Base-by-base conservation (phyloP, 2,888 invertebrate species). In the Mythimna loreyi region DNA sequence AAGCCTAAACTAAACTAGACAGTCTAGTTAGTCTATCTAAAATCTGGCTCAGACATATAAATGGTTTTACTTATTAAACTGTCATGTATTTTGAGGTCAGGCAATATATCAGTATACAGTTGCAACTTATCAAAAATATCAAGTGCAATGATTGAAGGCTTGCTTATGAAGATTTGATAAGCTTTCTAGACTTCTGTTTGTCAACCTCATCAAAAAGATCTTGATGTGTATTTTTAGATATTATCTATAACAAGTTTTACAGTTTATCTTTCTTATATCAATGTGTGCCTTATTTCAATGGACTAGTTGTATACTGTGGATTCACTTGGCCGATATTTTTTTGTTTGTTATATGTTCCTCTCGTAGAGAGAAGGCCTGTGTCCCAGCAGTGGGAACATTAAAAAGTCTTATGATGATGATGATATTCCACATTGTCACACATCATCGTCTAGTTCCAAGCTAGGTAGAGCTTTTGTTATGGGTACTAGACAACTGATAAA, bases 51-150 rank as follows among this genome's bases (percentile, higher is more conserved):
- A 9, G 11, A 2, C 21, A 62, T 21, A 30, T 2, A 53, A 23
- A 72, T 52, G 11, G 4, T 25, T 60, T 40, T 43, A 30, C 30
- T 43, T 53, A 45, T 2, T 3, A 30, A 62, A 72, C 36, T 25
- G 19, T 7, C 56, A 5, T 64, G 30, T 11, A 30, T n/a, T 58
- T 47, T 47, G 6, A 73, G 73, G 53, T 47, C 30, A 47, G 11
- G 11, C 23, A 33, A 25, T 63, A 25, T 63, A 58, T 67, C 52
- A 47, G 30, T 5, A 47, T 5, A 25, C n/a, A n/a, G 13, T 33
- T 36, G 33, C 33, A 7, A n/a, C 11, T 40, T 64, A 64, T 77
- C 50, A 77, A 43, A 43, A 49, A 13, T 68, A 68, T 57, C 36
- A 50, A 30, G 25, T 28, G 19, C 11, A 28, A 56, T 60, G 60